These are phyloP conservation scores for Cyaniris semiargus DNA, from an alignment of 2,888 invertebrate genomes.

Conservation along the genomic window DNA sequence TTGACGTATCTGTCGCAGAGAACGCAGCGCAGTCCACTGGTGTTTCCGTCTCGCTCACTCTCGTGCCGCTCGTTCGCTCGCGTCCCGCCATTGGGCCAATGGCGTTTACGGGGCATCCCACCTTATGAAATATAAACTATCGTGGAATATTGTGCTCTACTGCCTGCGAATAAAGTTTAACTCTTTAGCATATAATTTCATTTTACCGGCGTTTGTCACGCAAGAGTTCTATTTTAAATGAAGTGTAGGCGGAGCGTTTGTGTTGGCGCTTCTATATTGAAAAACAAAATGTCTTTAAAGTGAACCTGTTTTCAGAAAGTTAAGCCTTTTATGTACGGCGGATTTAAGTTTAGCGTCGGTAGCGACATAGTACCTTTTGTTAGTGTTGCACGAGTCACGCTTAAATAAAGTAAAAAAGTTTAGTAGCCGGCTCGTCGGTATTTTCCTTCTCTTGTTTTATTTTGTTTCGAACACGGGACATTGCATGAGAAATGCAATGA, in stretches of 20 bases:
- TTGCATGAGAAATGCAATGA: constrained; percentile 78
- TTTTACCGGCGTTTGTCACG: constrained; percentile 79
- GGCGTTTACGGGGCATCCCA: constrained; percentile 78
- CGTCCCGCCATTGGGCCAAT: constrained; percentile 76
- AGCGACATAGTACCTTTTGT: constrained; percentile 69
- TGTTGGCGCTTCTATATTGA: constrained; percentile 75
- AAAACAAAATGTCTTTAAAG: constrained; percentile 79
- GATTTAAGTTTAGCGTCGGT: constrained; percentile 66
- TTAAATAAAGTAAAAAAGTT: constrained; percentile 78
- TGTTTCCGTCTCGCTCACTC: constrained; percentile 70
- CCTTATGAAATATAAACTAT: constrained; percentile 74
- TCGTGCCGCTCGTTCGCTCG: constrained; percentile 76
- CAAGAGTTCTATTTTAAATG: constrained; percentile 81
- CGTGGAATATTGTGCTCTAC: constrained; percentile 75
- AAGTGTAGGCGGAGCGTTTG: constrained; percentile 79
- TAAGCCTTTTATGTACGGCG: constrained; percentile 76
- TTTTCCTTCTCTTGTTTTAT: constrained; percentile 76
- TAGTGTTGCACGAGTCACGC: constrained; percentile 48
- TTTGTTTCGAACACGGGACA: constrained; percentile 77
- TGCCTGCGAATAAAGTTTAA: constrained; percentile 75
- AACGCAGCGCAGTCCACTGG: background rate
- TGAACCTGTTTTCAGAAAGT: constrained; percentile 77
- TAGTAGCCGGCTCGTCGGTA: constrained; percentile 78
- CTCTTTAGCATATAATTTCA: constrained; percentile 75
- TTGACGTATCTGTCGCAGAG: background rate